Base-by-base conservation (phyloP, 2,797 vertebrate species). In the Tapirus indicus region DNA sequence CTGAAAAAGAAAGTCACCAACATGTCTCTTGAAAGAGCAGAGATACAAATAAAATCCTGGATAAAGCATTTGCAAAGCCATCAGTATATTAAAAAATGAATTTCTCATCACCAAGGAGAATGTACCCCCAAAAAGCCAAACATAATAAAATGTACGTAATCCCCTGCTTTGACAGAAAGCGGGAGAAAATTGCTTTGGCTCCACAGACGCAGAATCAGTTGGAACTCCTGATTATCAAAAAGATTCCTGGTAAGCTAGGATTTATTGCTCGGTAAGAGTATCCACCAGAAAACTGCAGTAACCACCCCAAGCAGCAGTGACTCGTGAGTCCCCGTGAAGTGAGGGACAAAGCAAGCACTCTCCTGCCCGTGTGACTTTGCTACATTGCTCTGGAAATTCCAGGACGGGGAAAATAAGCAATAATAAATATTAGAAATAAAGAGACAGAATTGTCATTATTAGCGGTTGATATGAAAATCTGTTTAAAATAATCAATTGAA, bases 71-170 rank as follows among this genome's bases (percentile, higher is more conserved):
- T 21, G 29, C 93, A 94, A 83, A 60, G 71, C 32, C 44, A 47
- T 56, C 27, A 13, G 60, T 41, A 20, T 68, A 75, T 68, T 29
- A 25, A 92, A 85, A 74, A 92, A 89, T 85, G 52, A 62, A 72
- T 74, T 64, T 92, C 64, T 96, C n/a, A 49, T 27, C 56, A 69
- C 52, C 79, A 83, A 96, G 56, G 49, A 91, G 18, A 85, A n/a
- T 77, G 25, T 62, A 91, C 2, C 49, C 41, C 38, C 56, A 32
- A 35, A 82, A 54, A 66, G 2, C 25, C 49, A 56, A 93, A 69
- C 9, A 68, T 72, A 27, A 27, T 20, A 14, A 16, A 71, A 75
- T 47, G 41, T 78, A 29, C 82, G 14, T 56, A 78, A 64, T 68
- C 7, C n/a, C 7, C 62, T 84, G 60, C 54, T 94, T 91, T 44